Percentiles rank a stretch among this genome's conserved stretches.
Evolutionary conservation across 2,888 invertebrate species (phyloP).

Genomic region (Temnothorax rugatulus): DNA sequence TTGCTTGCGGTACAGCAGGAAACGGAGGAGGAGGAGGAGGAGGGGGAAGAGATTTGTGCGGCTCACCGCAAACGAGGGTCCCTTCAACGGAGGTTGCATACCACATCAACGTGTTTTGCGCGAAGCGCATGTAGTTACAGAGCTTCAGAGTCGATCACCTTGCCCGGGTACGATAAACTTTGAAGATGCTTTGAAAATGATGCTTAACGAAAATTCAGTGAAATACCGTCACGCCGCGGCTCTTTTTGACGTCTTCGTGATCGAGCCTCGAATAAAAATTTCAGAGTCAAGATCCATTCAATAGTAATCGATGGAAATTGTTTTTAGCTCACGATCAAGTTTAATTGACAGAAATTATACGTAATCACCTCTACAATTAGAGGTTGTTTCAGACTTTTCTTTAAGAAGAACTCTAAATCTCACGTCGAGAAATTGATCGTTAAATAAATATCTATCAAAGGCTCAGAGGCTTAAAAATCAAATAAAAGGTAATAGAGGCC

Average conservation of each 20-base stretch:
- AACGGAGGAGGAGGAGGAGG: background rate
- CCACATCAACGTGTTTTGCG: background rate
- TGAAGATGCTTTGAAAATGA: background rate
- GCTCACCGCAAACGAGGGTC: conserved; percentile 29
- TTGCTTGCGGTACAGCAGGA: conserved; percentile 13
- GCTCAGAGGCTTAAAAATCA: background rate
- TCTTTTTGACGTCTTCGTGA: background rate
- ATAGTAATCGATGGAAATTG: background rate
- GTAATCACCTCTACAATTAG: background rate
- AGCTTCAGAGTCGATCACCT: background rate
- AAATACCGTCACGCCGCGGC: background rate
- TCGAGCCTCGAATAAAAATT: background rate
- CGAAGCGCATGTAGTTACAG: background rate
- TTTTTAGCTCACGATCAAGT: background rate
- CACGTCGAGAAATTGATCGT: background rate
- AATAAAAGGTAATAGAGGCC: background rate
- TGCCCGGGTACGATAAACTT: background rate
- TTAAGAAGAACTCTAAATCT: background rate
- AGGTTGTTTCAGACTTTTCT: background rate
- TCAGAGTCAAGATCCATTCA: background rate
- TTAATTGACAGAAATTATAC: background rate
- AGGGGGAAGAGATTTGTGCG: conserved; percentile 11
- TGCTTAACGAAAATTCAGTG: background rate
- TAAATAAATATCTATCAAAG: background rate
- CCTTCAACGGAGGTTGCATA: conserved; percentile 15